A percentile compares a stretch with the other conserved stretches of the same genome.
Conservation (phyloP, 1,140 invertebrate species). For the Drosophila nigrodunni region DNA sequence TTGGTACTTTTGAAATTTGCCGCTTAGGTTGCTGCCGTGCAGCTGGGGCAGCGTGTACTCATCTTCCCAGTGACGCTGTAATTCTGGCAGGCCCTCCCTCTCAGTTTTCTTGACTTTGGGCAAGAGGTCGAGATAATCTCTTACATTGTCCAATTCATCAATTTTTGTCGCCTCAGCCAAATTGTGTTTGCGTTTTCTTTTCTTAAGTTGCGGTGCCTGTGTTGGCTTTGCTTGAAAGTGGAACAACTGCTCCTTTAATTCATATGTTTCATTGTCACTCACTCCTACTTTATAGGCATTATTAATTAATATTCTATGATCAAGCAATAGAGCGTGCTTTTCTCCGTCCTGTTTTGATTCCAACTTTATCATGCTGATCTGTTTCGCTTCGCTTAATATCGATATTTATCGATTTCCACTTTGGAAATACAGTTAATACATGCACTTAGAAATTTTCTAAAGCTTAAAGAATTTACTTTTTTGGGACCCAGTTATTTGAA, state of each 20-base stretch:
- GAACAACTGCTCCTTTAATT: constrained; percentile 54
- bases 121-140: constrained; percentile 40
- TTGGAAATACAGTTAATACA: background rate
- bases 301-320: constrained; percentile 69
- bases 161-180: background rate
- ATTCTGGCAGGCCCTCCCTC: fast-evolving
- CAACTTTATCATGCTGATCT: constrained; percentile 55
- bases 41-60: constrained; percentile 62
- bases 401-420: constrained; percentile 3
- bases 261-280: constrained; percentile 13
- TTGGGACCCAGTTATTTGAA: no score
- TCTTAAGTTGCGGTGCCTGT: background rate
- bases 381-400: background rate
- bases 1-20: constrained; percentile 48
- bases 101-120: background rate
- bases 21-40: constrained; percentile 65
- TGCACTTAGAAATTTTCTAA: no score
- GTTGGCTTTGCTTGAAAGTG: constrained; percentile 49
- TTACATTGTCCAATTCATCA: constrained; percentile 18
- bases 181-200: constrained; percentile 56
- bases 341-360: constrained; percentile 12
- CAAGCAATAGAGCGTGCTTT: constrained; percentile 53
- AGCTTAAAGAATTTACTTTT: no score
- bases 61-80: constrained; percentile 66
- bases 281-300: constrained; percentile 38